Percentiles rank a stretch among this genome's conserved stretches.
phyloP scores from a whole-genome alignment of 1,140 invertebrate species.

The Pseudomyrmex cubaensis region DNA sequence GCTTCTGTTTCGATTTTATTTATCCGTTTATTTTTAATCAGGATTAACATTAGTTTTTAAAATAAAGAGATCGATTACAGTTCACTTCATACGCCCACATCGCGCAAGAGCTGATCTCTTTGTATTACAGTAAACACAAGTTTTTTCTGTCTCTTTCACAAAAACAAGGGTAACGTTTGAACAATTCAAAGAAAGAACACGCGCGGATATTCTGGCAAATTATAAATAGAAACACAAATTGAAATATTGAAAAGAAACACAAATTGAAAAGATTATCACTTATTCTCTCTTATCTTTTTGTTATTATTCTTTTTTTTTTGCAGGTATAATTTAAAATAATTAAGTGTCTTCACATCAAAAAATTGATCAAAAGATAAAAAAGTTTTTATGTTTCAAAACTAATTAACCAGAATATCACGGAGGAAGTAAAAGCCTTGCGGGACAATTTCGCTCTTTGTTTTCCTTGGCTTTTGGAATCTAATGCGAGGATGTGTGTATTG shows the following conservation, averaged over 20 bases:
- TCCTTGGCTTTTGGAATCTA: slow-evolving; percentile 63
- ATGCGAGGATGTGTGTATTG: slow-evolving; percentile 57
- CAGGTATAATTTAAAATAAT: background rate
- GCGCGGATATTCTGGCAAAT: slow-evolving; percentile 45
- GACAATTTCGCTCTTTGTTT: slow-evolving; percentile 60
- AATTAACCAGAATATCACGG: slow-evolving; percentile 57
- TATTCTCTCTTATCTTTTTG: background rate
- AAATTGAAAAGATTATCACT: background rate
- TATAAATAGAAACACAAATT: slow-evolving; percentile 17
- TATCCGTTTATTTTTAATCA: slow-evolving; percentile 13
- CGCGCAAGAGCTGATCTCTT: slow-evolving; percentile 40
- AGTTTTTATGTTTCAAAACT: background rate
- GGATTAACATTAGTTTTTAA: slow-evolving; percentile 19
- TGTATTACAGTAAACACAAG: slow-evolving; percentile 23
- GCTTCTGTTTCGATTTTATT: slow-evolving; percentile 7
- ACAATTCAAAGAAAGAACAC: slow-evolving; percentile 31
- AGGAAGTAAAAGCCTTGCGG: slow-evolving; percentile 66
- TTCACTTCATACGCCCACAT: slow-evolving; percentile 11
- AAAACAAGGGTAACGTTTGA: slow-evolving; percentile 19
- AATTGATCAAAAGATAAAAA: too few relatives aligned
- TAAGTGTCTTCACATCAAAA: background rate
- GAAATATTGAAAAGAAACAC: background rate
- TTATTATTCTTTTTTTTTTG: background rate
- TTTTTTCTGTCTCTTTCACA: slow-evolving; percentile 20
- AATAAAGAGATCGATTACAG: slow-evolving; percentile 18